phyloP scores from a whole-genome alignment of 2,797 vertebrate species.

The Hapalemur alaotrensis region DNA sequence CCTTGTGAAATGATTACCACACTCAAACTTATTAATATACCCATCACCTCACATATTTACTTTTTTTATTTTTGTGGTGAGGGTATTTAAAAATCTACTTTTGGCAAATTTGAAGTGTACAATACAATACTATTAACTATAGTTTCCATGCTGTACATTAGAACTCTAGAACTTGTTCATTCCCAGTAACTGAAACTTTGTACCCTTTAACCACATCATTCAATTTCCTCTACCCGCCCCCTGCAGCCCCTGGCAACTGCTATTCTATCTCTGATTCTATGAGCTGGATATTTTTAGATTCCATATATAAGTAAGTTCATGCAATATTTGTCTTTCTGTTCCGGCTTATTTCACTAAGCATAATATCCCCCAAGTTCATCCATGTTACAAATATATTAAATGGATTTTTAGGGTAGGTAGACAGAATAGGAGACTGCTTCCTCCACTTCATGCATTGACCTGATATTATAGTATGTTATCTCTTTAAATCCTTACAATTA shows the following conservation, averaged over 20 bases:
- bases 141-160: neutral
- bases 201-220: neutral
- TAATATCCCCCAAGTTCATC: neutral
- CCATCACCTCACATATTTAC: neutral
- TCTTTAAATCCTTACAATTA: neutral
- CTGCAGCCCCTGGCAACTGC: accelerated
- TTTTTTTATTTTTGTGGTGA: neutral
- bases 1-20: neutral
- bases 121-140: neutral
- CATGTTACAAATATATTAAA: neutral
- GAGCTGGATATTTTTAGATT: neutral
- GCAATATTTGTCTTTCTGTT: neutral
- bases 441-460: no score
- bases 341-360: neutral
- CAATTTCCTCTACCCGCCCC: neutral
- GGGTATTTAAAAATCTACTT: neutral
- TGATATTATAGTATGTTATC: neutral
- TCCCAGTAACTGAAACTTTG: neutral
- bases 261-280: neutral
- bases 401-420: neutral
- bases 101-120: neutral
- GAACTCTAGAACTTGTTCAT: neutral
- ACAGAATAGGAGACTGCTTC: neutral
- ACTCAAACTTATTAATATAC: neutral
- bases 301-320: neutral